Evolutionary conservation across 2,888 invertebrate genomes (phyloP).

Genomic region (Apotomis turbidana): DNA sequence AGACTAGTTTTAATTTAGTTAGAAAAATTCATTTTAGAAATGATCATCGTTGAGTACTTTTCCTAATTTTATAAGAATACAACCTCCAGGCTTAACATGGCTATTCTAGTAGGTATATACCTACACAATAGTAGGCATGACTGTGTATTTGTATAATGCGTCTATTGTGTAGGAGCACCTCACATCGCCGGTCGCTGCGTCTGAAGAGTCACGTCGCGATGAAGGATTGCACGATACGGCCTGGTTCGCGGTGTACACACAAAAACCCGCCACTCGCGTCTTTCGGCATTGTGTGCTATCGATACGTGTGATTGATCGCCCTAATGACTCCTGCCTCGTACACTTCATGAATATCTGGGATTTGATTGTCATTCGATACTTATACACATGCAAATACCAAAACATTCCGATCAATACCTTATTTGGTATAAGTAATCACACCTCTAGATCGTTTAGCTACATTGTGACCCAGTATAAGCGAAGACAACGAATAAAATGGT

Average conservation of each 20-base stretch:
- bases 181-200: conserved; percentile 12
- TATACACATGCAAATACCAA: background rate
- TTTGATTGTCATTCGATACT: conserved; percentile 29
- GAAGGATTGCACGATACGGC: conserved; percentile 23
- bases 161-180: no score
- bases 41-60: no score
- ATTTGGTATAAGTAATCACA: background rate
- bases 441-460: no score
- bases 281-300: conserved; percentile 21
- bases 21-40: no score
- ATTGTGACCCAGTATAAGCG: no score
- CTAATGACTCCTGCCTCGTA: conserved; percentile 32
- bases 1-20: no score
- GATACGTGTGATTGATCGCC: conserved; percentile 39
- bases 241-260: background rate
- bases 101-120: no score
- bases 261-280: background rate
- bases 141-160: no score
- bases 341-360: conserved; percentile 36
- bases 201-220: conserved; percentile 37
- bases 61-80: no score
- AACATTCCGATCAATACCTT: background rate
- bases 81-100: no score
- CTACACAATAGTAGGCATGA: no score
- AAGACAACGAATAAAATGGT: no score